Percentiles rank a stretch among this genome's conserved stretches.
Evolutionary conservation across 2,113 vertebrate species (phyloP).

Genomic region (Beaufortia kweichowensis): DNA sequence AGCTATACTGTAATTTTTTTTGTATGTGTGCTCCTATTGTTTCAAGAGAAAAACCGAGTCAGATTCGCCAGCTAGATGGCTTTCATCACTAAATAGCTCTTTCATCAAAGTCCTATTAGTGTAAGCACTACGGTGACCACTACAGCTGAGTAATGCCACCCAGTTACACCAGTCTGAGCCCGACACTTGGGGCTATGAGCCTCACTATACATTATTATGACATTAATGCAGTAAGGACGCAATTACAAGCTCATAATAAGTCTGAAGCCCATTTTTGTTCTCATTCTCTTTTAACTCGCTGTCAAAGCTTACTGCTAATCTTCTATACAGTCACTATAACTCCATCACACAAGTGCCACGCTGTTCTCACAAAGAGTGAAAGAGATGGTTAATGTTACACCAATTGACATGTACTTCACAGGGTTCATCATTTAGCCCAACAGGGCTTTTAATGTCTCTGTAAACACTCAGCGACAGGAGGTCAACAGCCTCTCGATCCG

Average conservation of each 20-base stretch:
- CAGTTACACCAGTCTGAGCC: neutral
- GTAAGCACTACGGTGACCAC: conserved; percentile 33
- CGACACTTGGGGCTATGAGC: neutral
- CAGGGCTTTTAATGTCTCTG: conserved; percentile 87
- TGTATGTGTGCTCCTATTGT: neutral
- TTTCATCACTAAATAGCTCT: conserved; percentile 15
- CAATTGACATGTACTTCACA: conserved; percentile 67
- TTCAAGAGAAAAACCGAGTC: conserved; percentile 11
- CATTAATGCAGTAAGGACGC: conserved; percentile 7
- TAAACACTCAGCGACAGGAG: conserved; percentile 84
- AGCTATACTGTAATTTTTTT: too few species aligned
- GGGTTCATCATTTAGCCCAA: conserved; percentile 90
- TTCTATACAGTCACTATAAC: conserved; percentile 71
- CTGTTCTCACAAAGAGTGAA: conserved; percentile 64
- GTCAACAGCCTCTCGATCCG: conserved; percentile 87
- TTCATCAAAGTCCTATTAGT: conserved; percentile 40
- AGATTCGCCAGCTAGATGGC: conserved; percentile 7
- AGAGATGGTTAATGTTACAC: conserved; percentile 58
- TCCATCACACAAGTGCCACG: conserved; percentile 94
- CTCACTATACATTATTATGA: neutral
- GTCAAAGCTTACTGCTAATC: conserved; percentile 55
- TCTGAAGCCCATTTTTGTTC: neutral
- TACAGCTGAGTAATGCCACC: neutral
- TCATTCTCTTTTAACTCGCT: conserved; percentile 53
- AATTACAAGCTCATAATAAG: conserved; percentile 4